Evolutionary conservation across 2,113 vertebrate genomes (phyloP).

Genomic region (Semnornis frantzii): DNA sequence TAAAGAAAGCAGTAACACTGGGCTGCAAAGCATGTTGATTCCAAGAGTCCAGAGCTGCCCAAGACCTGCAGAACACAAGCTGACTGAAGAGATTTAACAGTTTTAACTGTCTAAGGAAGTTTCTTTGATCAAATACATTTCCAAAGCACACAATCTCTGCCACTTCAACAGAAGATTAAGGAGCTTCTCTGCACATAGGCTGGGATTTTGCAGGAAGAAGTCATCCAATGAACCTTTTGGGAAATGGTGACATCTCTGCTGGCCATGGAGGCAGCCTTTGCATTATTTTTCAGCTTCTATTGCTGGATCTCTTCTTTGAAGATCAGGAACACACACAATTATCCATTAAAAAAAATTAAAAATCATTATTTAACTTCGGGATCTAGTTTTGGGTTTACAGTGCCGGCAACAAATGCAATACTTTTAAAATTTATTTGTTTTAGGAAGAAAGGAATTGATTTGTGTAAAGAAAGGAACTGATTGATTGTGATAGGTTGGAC

Average conservation of each 20-base stretch:
- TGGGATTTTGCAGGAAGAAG: not conserved
- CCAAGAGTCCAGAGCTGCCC: not conserved
- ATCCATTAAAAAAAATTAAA: not conserved
- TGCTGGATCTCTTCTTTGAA: not conserved
- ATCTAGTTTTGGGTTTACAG: not conserved
- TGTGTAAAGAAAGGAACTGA: too few relatives aligned
- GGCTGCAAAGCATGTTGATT: not conserved
- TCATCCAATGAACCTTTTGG: accelerated
- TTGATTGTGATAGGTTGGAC: too few relatives aligned
- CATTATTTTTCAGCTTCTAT: not conserved
- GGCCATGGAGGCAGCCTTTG: not conserved
- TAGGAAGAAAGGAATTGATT: not conserved
- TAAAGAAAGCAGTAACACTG: not conserved
- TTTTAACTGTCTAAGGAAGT: not conserved
- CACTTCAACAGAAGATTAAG: not conserved
- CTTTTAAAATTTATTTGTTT: not conserved
- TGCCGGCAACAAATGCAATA: not conserved
- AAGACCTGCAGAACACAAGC: not conserved
- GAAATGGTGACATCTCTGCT: not conserved
- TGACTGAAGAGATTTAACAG: not conserved
- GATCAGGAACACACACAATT: not conserved
- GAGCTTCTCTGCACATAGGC: not conserved
- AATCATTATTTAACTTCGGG: not conserved
- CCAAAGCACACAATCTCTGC: not conserved
- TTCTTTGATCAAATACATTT: not conserved